A percentile compares a stretch with the other conserved stretches of the same genome.
Conservation (phyloP, 2,113 vertebrate genomes). For the Casuarius casuarius region DNA sequence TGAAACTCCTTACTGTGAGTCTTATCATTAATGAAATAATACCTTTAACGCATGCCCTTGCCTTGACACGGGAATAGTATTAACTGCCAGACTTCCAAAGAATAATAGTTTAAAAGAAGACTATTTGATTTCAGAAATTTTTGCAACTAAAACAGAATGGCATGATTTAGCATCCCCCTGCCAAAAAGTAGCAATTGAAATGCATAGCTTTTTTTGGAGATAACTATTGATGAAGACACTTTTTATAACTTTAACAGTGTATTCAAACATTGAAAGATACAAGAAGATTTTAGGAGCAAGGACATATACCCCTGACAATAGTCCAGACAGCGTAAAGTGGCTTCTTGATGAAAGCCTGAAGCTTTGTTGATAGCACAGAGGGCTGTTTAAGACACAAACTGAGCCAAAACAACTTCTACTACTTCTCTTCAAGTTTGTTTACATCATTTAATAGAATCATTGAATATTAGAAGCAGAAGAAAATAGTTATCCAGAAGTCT, state of each 20-base stretch:
- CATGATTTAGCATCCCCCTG: fast-evolving
- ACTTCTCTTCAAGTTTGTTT: not conserved
- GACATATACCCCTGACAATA: not conserved
- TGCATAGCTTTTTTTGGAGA: not conserved
- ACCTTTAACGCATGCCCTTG: not conserved
- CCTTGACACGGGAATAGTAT: not conserved
- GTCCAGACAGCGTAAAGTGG: not conserved
- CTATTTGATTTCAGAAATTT: not conserved
- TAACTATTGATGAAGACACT: not conserved
- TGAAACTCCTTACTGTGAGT: not conserved
- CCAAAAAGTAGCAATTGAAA: not conserved
- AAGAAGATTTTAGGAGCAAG: not conserved
- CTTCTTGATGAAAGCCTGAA: not conserved
- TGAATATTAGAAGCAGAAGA: not conserved
- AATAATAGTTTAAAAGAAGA: not conserved
- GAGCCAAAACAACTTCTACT: not conserved
- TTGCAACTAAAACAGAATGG: not conserved
- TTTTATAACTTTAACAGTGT: not conserved
- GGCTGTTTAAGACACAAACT: not conserved
- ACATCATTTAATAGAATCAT: not conserved
- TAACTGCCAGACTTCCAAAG: not conserved
- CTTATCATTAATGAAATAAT: not conserved
- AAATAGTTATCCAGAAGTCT: no score
- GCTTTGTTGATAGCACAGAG: not conserved
- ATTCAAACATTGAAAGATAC: not conserved